Percentiles rank a stretch among this genome's conserved stretches.
These are phyloP conservation scores for Sitophilus oryzae DNA, from an alignment of 1,140 invertebrate genomes.

Conservation along the genomic window DNA sequence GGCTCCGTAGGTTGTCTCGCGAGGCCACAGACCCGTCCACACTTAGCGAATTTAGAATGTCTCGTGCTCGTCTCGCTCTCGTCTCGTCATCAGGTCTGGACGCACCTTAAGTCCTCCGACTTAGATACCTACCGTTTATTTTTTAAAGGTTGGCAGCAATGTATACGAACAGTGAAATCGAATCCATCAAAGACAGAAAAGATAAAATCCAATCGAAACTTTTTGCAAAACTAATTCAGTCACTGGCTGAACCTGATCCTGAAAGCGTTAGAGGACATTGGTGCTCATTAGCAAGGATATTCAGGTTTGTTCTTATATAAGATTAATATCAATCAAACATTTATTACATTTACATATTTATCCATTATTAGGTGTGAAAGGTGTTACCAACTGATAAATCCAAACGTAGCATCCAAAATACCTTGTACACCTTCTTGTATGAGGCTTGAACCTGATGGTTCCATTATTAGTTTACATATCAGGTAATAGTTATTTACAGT, in stretches of 20 bases:
- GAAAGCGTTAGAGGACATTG: conserved; percentile 71
- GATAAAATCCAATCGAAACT: conserved; percentile 78
- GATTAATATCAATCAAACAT: not conserved
- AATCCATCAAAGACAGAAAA: conserved; percentile 69
- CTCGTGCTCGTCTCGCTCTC: too few relatives aligned
- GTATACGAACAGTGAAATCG: conserved; percentile 74
- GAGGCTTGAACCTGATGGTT: conserved; percentile 61
- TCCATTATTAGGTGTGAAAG: conserved; percentile 26
- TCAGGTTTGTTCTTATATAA: conserved; percentile 30
- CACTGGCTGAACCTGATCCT: conserved; percentile 62
- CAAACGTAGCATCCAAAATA: conserved; percentile 58
- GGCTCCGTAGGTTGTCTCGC: too few relatives aligned
- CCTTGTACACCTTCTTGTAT: conserved; percentile 63
- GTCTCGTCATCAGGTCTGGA: too few relatives aligned
- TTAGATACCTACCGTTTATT: too few relatives aligned
- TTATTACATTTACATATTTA: not conserved
- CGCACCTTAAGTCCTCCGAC: too few relatives aligned
- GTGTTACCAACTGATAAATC: conserved; percentile 54
- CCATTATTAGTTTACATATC: conserved; percentile 60
- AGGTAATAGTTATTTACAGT: too few relatives aligned
- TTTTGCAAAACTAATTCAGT: conserved; percentile 74
- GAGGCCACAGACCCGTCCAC: too few relatives aligned
- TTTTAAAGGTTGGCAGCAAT: conserved; percentile 72
- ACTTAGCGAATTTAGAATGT: too few relatives aligned
- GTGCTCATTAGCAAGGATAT: conserved; percentile 67